A percentile compares a stretch with the other conserved stretches of the same genome.
phyloP scores from a whole-genome alignment of 2,888 invertebrate species.

The Clostera curtula region DNA sequence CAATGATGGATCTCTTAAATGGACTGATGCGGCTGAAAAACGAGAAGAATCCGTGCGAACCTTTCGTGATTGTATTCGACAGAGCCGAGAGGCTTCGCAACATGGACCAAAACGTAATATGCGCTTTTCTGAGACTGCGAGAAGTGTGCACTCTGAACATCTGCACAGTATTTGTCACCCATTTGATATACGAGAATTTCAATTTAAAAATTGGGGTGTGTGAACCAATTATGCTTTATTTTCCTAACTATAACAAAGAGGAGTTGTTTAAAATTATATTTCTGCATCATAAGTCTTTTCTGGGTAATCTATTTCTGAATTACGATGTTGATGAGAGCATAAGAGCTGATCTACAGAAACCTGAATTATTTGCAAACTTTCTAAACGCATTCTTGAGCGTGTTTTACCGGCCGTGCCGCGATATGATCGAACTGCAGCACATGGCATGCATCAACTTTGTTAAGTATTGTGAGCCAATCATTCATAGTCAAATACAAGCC shows the following conservation, averaged over 20 bases:
- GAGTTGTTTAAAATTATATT: slow-evolving; percentile 73
- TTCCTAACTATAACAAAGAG: slow-evolving; percentile 87
- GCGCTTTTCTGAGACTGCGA: slow-evolving; percentile 81
- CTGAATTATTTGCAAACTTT: slow-evolving; percentile 84
- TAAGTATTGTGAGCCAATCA: slow-evolving; percentile 87
- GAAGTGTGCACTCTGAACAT: slow-evolving; percentile 83
- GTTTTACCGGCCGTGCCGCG: slow-evolving; percentile 88
- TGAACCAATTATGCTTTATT: slow-evolving; percentile 83
- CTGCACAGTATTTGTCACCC: slow-evolving; percentile 84
- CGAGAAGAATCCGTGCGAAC: slow-evolving; percentile 37
- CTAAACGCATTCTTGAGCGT: slow-evolving; percentile 88
- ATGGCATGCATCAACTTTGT: slow-evolving; percentile 85
- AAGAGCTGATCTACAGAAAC: slow-evolving; percentile 45
- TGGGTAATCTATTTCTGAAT: slow-evolving; percentile 38
- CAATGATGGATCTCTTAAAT: slow-evolving; percentile 78
- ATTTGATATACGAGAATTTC: slow-evolving; percentile 88
- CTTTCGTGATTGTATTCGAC: slow-evolving; percentile 83
- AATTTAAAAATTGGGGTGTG: slow-evolving; percentile 79
- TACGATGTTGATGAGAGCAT: slow-evolving; percentile 37
- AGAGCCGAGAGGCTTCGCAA: slow-evolving; percentile 86
- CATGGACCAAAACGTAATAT: slow-evolving; percentile 83
- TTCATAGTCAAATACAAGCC: slow-evolving; percentile 76
- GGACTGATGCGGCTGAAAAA: slow-evolving; percentile 51
- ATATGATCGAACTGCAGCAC: slow-evolving; percentile 87
- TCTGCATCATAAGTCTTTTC: slow-evolving; percentile 45